Conservation (phyloP, 1,140 invertebrate genomes). For the Anoplolepis gracilipes region DNA sequence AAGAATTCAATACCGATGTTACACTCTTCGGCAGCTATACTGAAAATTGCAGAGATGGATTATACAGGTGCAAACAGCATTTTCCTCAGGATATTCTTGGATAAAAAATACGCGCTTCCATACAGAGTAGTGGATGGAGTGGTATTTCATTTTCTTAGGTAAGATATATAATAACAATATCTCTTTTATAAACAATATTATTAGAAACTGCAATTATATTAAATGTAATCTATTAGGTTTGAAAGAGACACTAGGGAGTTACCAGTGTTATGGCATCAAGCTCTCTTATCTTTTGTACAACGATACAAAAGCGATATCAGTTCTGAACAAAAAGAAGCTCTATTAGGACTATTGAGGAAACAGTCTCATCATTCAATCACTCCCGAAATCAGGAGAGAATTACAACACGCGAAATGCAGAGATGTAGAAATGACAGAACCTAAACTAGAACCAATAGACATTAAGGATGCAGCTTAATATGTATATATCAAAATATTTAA, state of each 20-base stretch:
- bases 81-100: slow-evolving; percentile 97
- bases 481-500: neutral
- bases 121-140: slow-evolving; percentile 97
- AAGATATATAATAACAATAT: slow-evolving; percentile 68
- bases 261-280: slow-evolving; percentile 99
- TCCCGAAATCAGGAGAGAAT: slow-evolving; percentile 93
- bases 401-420: slow-evolving; percentile 93
- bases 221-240: slow-evolving; percentile 88
- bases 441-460: slow-evolving; percentile 70
- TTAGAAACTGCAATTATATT: neutral
- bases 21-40: slow-evolving; percentile 97
- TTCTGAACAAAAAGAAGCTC: slow-evolving; percentile 95
- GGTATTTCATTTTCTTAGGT: slow-evolving; percentile 98
- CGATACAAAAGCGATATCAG: slow-evolving; percentile 98
- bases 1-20: slow-evolving; percentile 97
- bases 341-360: slow-evolving; percentile 92
- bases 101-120: slow-evolving; percentile 99
- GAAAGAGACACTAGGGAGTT: slow-evolving; percentile 92
- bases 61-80: slow-evolving; percentile 99
- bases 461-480: neutral
- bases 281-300: slow-evolving; percentile 97
- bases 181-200: neutral
- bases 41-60: slow-evolving; percentile 99
- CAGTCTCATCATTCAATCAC: slow-evolving; percentile 94
- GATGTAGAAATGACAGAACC: slow-evolving; percentile 88